These are phyloP conservation scores for Halichoerus grypus DNA, from an alignment of 2,113 vertebrate genomes.

Conservation along the genomic window DNA sequence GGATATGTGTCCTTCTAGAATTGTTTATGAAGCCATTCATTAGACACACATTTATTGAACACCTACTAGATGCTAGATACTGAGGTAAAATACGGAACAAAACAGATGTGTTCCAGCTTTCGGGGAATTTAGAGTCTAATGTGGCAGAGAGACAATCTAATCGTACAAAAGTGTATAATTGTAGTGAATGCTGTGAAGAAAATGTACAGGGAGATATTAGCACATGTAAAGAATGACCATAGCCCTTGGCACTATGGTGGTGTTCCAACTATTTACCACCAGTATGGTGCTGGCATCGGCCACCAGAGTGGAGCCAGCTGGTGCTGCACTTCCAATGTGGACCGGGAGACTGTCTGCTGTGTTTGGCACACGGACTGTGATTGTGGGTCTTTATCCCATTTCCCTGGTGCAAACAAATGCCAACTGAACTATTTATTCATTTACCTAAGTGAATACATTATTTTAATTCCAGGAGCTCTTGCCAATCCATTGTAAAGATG, in stretches of 20 bases:
- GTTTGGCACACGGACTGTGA: not conserved
- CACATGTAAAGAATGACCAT: not conserved
- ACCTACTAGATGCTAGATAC: not conserved
- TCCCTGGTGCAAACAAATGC: not conserved
- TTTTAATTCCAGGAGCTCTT: not conserved
- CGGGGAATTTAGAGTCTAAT: not conserved
- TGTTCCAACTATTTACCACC: not conserved
- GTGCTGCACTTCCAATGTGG: not conserved
- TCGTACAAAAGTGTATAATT: not conserved
- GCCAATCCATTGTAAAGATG: not conserved
- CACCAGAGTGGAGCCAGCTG: not conserved
- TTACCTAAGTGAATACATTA: not conserved
- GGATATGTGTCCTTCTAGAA: not conserved
- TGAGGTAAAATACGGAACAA: not conserved
- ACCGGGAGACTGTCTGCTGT: not conserved
- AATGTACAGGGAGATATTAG: not conserved
- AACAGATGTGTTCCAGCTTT: not conserved
- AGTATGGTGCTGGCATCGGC: not conserved
- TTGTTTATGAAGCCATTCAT: not conserved
- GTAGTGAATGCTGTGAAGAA: not conserved
- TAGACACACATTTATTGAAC: not conserved
- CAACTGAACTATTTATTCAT: not conserved
- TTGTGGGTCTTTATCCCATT: not conserved
- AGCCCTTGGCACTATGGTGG: not conserved
- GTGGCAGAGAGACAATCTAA: not conserved